Percentiles rank a stretch among this genome's conserved stretches.
phyloP scores from a whole-genome alignment of 2,113 vertebrate genomes.

The Menidia beryllina region DNA sequence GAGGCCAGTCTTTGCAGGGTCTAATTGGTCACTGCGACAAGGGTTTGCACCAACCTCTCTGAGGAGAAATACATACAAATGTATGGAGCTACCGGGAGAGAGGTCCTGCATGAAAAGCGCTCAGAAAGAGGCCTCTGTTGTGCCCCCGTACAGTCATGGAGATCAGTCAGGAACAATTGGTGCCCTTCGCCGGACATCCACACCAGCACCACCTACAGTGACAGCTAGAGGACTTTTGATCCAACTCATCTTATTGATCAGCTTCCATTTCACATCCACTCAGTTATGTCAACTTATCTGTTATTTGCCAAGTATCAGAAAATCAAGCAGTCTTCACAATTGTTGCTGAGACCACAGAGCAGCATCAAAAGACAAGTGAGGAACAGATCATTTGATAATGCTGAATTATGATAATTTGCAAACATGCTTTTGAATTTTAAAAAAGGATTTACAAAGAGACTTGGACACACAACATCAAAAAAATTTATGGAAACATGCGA shows the following conservation, averaged over 20 bases:
- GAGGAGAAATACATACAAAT: conserved; percentile 73
- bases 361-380: too few relatives aligned
- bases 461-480: background rate
- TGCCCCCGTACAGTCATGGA: conserved; percentile 67
- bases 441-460: too few relatives aligned
- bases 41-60: conserved; percentile 67
- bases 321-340: background rate
- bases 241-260: conserved; percentile 16
- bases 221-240: conserved; percentile 60
- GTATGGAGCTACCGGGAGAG: conserved; percentile 67
- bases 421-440: too few relatives aligned
- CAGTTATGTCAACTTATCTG: too few relatives aligned
- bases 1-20: conserved; percentile 84
- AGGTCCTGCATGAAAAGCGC: conserved; percentile 66
- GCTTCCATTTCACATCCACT: conserved; percentile 16
- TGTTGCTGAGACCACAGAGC: background rate
- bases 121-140: conserved; percentile 67
- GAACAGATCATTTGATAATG: too few relatives aligned
- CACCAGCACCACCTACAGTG: conserved; percentile 65
- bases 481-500: background rate
- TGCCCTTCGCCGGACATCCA: conserved; percentile 53
- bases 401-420: too few relatives aligned
- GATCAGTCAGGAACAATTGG: conserved; percentile 68
- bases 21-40: conserved; percentile 92
- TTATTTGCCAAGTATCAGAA: background rate